Base-by-base conservation (phyloP, 30 jellyfish, hydroid and myxozoan genomes). In the Aurelia aurita region DNA sequence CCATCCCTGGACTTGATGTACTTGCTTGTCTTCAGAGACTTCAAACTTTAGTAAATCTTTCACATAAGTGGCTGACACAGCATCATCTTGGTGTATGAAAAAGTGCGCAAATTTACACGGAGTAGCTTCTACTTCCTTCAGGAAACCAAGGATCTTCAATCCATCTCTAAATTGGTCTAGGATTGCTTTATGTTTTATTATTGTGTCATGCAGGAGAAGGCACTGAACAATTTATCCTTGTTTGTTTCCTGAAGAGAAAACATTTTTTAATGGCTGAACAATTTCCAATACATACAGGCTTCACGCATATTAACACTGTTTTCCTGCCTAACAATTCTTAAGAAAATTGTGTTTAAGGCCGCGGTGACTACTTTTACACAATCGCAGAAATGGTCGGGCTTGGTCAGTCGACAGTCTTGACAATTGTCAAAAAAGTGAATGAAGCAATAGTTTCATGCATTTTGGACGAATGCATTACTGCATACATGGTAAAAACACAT, bases 361-460 rank as follows among this genome's bases (percentile, higher is more conserved):
- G 80, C 53, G 80, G 80, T 31, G 80, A 68, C 22, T 68, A 68
- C 34, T 68, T 8, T 68, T 21, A 23, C 80, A 68, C 65, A 23
- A 68, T 68, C 34, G 80, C 21, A 68, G 80, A 68, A 68, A 68
- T 68, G 80, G 80, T 65, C n/a, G 65, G 80, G 34, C 64, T 68
- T 23, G 80, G 80, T 31, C 25, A 25, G 63, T 68, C 80, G n/a
- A 20, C 67, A 7, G 80, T 68, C 13, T 68, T 65, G 34, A 68
- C 80, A 14, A 68, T 68, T 68, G 80, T 68, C 53, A 25, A 68
- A 13, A 14, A 68, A 20, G 80, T 68, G 11, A 68, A 23, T 22
- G 80, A 68, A 15, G 80, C 80, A 23, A 23, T 68, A 13, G 80
- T 68, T 20, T 68, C 80, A 11, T 68, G 80, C 64, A 25, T 68